Evolutionary conservation across 2,113 vertebrate genomes (phyloP).

Genomic region (Cavia aperea): DNA sequence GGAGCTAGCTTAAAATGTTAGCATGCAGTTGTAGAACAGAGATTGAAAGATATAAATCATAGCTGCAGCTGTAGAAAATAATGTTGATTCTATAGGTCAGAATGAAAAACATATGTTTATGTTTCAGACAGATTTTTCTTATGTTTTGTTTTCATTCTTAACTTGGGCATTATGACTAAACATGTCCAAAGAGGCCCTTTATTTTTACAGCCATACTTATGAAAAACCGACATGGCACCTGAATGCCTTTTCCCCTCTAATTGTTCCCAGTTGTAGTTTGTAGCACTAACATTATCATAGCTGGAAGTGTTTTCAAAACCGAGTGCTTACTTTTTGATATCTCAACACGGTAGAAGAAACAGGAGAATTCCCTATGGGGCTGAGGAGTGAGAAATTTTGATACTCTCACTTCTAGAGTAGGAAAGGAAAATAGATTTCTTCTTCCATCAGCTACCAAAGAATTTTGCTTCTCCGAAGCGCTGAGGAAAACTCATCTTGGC

Average conservation of each 20-base stretch:
- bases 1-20: not conserved
- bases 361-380: not conserved
- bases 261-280: constrained; percentile 23
- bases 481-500: not conserved
- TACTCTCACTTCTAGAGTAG: not conserved
- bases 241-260: constrained; percentile 34
- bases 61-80: constrained; percentile 2
- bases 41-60: constrained; percentile 14
- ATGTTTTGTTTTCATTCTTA: constrained; percentile 28
- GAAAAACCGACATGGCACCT: constrained; percentile 44
- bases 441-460: not conserved
- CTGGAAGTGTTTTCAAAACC: not conserved
- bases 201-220: constrained; percentile 49
- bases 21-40: constrained; percentile 6
- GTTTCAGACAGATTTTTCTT: constrained; percentile 29
- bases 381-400: not conserved
- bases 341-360: constrained; percentile 16
- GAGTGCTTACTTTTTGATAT: constrained; percentile 45
- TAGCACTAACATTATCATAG: constrained; percentile 35
- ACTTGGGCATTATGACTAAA: constrained; percentile 35
- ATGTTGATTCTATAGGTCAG: constrained; percentile 12
- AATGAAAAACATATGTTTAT: constrained; percentile 52
- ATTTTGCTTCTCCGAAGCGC: not conserved
- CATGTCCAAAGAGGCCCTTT: constrained; percentile 37
- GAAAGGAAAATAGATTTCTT: constrained; percentile 38